Percentiles rank a stretch among this genome's conserved stretches.
Conservation (phyloP, 2,113 vertebrate genomes). For the Willisornis vidua region DNA sequence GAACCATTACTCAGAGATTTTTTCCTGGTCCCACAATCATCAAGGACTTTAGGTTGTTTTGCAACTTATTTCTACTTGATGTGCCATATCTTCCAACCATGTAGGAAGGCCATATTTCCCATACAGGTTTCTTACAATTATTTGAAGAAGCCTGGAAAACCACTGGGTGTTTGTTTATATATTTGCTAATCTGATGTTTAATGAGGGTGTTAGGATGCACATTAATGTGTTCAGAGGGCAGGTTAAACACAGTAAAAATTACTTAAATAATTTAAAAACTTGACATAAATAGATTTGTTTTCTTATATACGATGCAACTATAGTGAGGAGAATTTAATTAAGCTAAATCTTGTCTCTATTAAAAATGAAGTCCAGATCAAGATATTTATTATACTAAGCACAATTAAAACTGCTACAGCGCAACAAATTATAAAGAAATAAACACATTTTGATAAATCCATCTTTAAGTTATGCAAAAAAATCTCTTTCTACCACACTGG, state of each 20-base stretch:
- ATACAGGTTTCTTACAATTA: not conserved
- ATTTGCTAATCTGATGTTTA: not conserved
- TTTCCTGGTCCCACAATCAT: not conserved
- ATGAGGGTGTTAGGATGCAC: accelerated
- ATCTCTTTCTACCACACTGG: not conserved
- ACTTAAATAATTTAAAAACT: not conserved
- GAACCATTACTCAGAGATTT: accelerated
- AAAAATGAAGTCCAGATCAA: not conserved
- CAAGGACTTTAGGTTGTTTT: not conserved
- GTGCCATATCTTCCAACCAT: accelerated
- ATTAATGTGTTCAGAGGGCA: not conserved
- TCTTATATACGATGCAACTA: not conserved
- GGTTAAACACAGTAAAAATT: not conserved
- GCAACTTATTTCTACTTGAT: not conserved
- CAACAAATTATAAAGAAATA: not conserved
- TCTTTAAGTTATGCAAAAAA: not conserved
- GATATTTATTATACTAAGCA: not conserved
- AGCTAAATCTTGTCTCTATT: not conserved
- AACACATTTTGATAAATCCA: not conserved
- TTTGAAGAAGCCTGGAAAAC: not conserved
- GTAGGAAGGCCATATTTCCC: not conserved
- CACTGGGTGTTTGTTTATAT: not conserved
- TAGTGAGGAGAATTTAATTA: not conserved
- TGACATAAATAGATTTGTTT: not conserved
- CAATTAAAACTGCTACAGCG: not conserved